Conservation (phyloP, 1,140 invertebrate species). For the Drosophila ercepeae region DNA sequence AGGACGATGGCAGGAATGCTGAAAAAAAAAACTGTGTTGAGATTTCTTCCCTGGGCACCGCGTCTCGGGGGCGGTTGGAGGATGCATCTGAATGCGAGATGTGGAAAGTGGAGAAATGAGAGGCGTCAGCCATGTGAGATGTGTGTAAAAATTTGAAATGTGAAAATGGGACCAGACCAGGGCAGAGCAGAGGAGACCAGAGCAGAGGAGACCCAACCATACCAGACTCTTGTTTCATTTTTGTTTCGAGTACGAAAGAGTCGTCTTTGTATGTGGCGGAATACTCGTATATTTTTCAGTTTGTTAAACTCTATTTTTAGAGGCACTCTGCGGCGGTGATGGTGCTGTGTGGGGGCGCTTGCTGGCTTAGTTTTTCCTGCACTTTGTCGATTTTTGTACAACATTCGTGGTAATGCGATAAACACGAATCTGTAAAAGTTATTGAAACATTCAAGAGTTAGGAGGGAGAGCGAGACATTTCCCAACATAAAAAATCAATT, state of each 20-base stretch:
- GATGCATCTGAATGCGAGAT: conserved; percentile 34
- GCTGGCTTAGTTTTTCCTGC: conserved; percentile 68
- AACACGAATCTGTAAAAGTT: conserved; percentile 47
- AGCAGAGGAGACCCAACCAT: too few relatives aligned
- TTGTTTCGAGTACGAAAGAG: too few relatives aligned
- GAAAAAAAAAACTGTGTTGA: conserved; percentile 58
- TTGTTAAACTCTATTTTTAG: conserved; percentile 82
- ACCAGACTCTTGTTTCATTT: conserved; percentile 16
- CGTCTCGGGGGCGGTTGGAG: conserved; percentile 13
- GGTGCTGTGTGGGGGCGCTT: conserved; percentile 58
- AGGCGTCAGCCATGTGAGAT: conserved; percentile 8
- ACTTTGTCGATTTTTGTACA: conserved; percentile 29
- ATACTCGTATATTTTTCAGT: conserved; percentile 81
- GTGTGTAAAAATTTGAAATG: conserved; percentile 46
- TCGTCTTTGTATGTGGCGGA: conserved; percentile 77
- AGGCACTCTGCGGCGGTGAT: conserved; percentile 66
- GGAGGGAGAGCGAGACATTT: not conserved
- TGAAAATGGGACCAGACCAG: conserved; percentile 50
- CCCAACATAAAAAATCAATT: too few relatives aligned
- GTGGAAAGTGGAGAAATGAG: conserved; percentile 25
- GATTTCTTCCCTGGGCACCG: conserved; percentile 54
- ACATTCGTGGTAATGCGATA: conserved; percentile 61
- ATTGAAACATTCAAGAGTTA: too few relatives aligned
- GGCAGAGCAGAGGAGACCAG: not conserved
- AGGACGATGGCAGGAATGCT: conserved; percentile 61